Evolutionary conservation across 2,113 vertebrate species (phyloP).

Genomic region (Ifrita kowaldi): DNA sequence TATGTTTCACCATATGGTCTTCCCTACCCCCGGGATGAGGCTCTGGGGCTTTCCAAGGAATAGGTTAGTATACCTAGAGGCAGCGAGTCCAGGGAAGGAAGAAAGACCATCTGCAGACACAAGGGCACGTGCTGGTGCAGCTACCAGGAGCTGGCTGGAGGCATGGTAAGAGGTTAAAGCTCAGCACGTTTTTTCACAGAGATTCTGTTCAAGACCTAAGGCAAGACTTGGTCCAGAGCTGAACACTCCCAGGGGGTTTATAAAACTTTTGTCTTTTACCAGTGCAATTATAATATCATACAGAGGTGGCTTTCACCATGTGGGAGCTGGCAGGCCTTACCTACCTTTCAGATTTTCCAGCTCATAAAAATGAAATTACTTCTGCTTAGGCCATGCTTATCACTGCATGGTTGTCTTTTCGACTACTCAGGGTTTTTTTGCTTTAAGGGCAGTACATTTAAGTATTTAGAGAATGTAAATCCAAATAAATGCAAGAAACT

Average conservation of each 20-base stretch:
- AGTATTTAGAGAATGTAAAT: background rate
- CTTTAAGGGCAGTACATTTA: background rate
- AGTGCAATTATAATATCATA: background rate
- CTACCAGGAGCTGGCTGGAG: background rate
- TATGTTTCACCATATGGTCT: slow-evolving; percentile 19
- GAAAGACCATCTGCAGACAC: background rate
- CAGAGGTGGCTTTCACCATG: background rate
- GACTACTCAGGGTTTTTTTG: background rate
- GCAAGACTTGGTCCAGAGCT: background rate
- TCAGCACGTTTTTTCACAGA: background rate
- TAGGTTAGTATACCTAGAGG: background rate
- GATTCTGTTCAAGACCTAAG: background rate
- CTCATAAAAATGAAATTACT: background rate
- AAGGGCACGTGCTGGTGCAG: background rate
- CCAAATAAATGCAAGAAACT: background rate
- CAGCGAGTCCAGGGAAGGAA: background rate
- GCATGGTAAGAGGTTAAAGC: background rate
- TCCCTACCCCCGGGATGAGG: background rate
- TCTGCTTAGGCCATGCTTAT: background rate
- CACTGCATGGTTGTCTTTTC: background rate
- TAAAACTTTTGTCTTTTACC: background rate
- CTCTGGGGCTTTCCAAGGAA: background rate
- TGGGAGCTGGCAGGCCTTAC: background rate
- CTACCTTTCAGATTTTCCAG: background rate
- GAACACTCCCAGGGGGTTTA: background rate